Base-by-base conservation (phyloP, 2,888 invertebrate species). In the Euplexia lucipara region DNA sequence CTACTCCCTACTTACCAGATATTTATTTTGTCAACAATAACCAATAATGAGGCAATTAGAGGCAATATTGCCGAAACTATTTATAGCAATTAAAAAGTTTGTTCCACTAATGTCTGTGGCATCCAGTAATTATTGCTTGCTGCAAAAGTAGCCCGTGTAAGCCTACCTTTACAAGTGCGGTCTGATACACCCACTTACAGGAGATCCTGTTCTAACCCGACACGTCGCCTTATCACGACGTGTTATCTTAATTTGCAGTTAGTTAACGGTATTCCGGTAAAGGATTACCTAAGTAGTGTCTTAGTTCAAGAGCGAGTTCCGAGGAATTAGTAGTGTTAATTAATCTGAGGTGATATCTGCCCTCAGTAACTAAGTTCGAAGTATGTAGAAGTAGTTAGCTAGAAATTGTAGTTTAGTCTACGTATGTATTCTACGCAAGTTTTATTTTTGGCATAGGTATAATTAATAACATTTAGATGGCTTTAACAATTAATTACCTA, bases 181-280 rank as follows among this genome's bases (percentile, higher is more conserved):
- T 69, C 64, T 67, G 64, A 59, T 81, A 81, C 72, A 65, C 63
- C 66, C 63, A 81, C 75, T 75, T 78, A 78, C 67, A 75, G 72
- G 70, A 77, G 74, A 72, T 79, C 78, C 80, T 78, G 75, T 83
- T 81, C 58, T 66, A 65, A 77, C 76, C 67, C 71, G 68, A 71
- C 81, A 65, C 69, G 79, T 71, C 67, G 67, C 42, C 75, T 71
- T 82, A 82, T 81, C 80, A 59, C 75, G 44, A 66, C 71, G 73
- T 79, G 67, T 75, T 77, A 83, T 82, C 82, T 76, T 75, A 79
- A 81, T 81, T 79, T 75, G 73, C 77, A 81, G 83, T 83, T 79
- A 79, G 70, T 75, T 83, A 77, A 82, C 79, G 64, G 81, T 70
- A 70, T 70, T 70, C 69, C 67, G 65, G 77, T 71, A 72, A 79